These are phyloP conservation scores for Capreolus pygargus DNA, from an alignment of 2,113 vertebrate species.

Conservation along the genomic window DNA sequence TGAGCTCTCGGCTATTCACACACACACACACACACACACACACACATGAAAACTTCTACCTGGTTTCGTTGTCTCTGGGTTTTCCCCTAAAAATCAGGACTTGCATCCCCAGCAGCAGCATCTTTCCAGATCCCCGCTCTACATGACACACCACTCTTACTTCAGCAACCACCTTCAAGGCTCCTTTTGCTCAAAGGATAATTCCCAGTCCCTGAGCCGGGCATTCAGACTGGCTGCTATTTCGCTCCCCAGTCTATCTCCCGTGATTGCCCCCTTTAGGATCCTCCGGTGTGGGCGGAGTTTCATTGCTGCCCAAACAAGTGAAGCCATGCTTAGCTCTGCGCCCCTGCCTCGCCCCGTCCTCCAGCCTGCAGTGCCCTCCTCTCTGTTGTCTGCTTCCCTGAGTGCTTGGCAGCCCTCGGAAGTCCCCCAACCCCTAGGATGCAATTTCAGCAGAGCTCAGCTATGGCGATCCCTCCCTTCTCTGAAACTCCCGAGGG, in stretches of 20 bases:
- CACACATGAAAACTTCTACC: background rate
- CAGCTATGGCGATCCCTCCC: accelerated
- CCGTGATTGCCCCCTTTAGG: too few species aligned
- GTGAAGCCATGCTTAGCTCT: background rate
- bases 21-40: background rate
- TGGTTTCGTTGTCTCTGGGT: background rate
- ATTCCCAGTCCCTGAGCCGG: background rate
- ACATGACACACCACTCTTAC: background rate
- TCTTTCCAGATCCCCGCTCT: background rate
- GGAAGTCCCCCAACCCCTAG: background rate
- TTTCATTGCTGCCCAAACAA: background rate
- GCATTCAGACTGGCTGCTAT: background rate
- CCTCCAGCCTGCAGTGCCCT: background rate
- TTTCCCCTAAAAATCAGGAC: background rate
- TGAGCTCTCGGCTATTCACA: background rate
- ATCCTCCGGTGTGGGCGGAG: too few species aligned
- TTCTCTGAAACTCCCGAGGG: background rate
- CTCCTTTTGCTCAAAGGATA: background rate
- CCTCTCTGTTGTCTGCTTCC: background rate
- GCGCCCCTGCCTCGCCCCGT: background rate
- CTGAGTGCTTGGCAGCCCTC: background rate
- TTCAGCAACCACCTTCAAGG: background rate
- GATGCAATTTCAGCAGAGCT: background rate
- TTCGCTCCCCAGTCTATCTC: background rate
- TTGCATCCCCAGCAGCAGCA: too few species aligned